Evolutionary conservation across 2,888 invertebrate genomes (phyloP), one percentile per base, ranked within the genome.

Genomic region (Tinea pellionella): DNA sequence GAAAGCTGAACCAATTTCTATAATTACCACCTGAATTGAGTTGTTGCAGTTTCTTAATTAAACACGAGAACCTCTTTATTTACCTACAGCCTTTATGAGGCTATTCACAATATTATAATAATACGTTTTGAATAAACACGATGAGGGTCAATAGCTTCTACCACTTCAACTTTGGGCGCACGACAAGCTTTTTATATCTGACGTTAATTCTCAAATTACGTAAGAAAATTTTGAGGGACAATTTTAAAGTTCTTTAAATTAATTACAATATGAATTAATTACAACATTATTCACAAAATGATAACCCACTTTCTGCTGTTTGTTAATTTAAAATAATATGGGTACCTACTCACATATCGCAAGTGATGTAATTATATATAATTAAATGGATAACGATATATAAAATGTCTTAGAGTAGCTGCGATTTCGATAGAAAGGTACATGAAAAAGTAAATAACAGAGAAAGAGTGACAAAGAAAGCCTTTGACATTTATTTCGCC

Each of bases 1-100:
- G 73, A 77, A 78, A 77, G 69, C 72, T 78, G 77, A 71, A 80
- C 78, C 77, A 77, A 81, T 82, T 82, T 77, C 76, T 74, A 79
- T 79, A 80, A 80, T 80, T 80, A 77, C 66, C 67, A 63, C 55
- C 67, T 62, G 67, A 73, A 79, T 78, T 78, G 74, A 80, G 76
- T 71, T 70, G 77, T 78, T 75, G 68, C 63, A 71, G 66, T 69
- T 71, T 73, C 76, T 78, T 77, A 76, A 78, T 80, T 78, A 77
- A 78, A 77, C 69, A 67, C 66, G 71, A 68, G 70, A 71, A 76
- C 72, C 71, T 71, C 73, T 78, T 77, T 76, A 78, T 80, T 80
- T 73, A 68, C 67, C 67, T 69, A 72, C 68, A 66, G 65, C 71
- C 73, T 78, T 80, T 76, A 77, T 66, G 74, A 74, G 62, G 70